Percentiles rank a stretch among this genome's conserved stretches.
Evolutionary conservation across 2,113 vertebrate genomes (phyloP).

Genomic region (Uria aalge): DNA sequence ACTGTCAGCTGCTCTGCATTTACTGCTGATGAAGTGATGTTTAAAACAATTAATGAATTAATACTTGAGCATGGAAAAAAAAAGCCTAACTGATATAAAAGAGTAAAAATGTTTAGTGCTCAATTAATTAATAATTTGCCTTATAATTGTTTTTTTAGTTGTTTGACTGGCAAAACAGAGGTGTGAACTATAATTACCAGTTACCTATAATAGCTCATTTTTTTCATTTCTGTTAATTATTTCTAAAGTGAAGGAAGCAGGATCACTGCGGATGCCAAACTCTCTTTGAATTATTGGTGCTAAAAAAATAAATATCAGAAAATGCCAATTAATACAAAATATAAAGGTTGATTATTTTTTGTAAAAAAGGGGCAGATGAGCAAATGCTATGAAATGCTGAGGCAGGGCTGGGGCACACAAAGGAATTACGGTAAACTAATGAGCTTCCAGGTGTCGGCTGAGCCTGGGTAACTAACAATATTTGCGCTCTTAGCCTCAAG

Average conservation of each 20-base stretch:
- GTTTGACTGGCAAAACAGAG: conserved; percentile 69
- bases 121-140: conserved; percentile 75
- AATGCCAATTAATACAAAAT: conserved; percentile 40
- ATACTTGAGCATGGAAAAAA: conserved; percentile 61
- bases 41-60: conserved; percentile 76
- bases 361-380: background rate
- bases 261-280: conserved; percentile 1
- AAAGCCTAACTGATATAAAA: conserved; percentile 72
- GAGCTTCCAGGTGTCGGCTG: conserved; percentile 41
- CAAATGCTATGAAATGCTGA: conserved; percentile 36
- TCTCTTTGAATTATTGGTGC: conserved; percentile 41
- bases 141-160: conserved; percentile 74
- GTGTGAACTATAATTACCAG: conserved; percentile 56
- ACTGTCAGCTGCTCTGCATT: conserved; percentile 72
- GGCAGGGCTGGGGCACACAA: conserved; percentile 16
- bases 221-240: conserved; percentile 19
- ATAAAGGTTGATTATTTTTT: conserved; percentile 34
- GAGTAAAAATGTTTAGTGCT: conserved; percentile 67
- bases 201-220: background rate
- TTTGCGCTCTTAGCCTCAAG: conserved; percentile 26
- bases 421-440: conserved; percentile 46
- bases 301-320: conserved; percentile 66
- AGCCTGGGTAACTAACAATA: background rate
- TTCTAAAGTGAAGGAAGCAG: conserved; percentile 18
- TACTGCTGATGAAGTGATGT: conserved; percentile 67